Percentiles rank a stretch among this genome's conserved stretches.
Conservation (phyloP, 2,888 invertebrate genomes). For the Fragum fragum region DNA sequence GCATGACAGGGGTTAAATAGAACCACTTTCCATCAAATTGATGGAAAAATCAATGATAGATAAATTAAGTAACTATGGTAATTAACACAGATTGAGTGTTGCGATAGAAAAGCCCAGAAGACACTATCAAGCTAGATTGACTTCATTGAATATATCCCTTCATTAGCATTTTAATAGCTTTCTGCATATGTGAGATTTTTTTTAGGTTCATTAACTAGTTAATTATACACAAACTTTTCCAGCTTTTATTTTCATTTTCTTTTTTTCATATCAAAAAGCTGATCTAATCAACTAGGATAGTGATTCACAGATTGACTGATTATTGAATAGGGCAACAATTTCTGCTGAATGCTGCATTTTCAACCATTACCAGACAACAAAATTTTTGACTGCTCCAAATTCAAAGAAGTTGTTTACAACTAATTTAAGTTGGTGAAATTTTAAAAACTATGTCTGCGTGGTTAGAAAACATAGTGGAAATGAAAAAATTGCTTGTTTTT, state of each 20-base stretch:
- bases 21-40: slow-evolving; percentile 23
- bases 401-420: too few relatives aligned
- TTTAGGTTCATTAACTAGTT: slow-evolving; percentile 27
- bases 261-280: slow-evolving; percentile 1
- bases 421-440: too few relatives aligned
- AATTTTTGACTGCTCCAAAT: too few relatives aligned
- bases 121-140: slow-evolving; percentile 33
- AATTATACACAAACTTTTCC: slow-evolving; percentile 23
- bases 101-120: slow-evolving; percentile 21
- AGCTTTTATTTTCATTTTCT: slow-evolving; percentile 2
- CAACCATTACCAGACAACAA: too few relatives aligned
- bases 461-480: too few relatives aligned
- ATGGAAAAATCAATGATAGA: slow-evolving; percentile 58
- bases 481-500: too few relatives aligned
- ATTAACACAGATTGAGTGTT: slow-evolving; percentile 53
- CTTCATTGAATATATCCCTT: slow-evolving; percentile 31
- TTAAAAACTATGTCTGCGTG: too few relatives aligned
- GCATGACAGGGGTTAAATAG: not conserved
- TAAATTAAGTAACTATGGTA: slow-evolving; percentile 62
- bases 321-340: not conserved
- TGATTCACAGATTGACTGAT: not conserved
- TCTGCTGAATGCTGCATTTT: slow-evolving; percentile 12
- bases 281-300: not conserved
- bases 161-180: slow-evolving; percentile 67
- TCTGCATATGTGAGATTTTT: slow-evolving; percentile 53